These are phyloP conservation scores for Lasius platythorax DNA, from an alignment of 2,888 invertebrate genomes.

Conservation along the genomic window DNA sequence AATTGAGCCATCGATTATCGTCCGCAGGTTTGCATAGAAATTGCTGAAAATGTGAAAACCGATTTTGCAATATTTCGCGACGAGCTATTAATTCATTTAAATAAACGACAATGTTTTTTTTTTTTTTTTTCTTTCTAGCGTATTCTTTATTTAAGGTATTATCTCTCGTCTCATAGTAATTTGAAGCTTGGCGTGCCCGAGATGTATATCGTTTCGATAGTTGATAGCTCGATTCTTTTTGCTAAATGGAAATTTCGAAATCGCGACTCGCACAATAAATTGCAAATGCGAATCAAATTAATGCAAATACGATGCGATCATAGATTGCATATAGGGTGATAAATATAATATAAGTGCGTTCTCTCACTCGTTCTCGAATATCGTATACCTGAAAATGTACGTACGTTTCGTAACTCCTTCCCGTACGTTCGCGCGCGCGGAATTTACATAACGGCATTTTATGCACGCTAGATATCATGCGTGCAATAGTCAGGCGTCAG, in stretches of 20 bases:
- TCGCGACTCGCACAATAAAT: background rate
- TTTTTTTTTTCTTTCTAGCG: background rate
- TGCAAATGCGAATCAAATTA: slow-evolving; percentile 23
- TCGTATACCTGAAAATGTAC: slow-evolving; percentile 27
- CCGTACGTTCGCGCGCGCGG: background rate
- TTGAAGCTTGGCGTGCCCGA: background rate
- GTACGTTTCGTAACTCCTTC: slow-evolving; percentile 27
- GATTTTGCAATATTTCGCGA: slow-evolving; percentile 39
- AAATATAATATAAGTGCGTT: background rate
- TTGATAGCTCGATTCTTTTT: background rate
- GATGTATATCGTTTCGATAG: background rate
- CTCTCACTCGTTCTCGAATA: slow-evolving; percentile 12
- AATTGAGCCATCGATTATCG: slow-evolving; percentile 55
- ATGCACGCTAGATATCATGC: slow-evolving; percentile 42
- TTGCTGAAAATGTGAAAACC: slow-evolving; percentile 29
- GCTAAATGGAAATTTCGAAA: background rate
- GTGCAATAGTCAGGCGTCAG: slow-evolving; percentile 54
- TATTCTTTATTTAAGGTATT: background rate
- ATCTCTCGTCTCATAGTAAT: background rate
- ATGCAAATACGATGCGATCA: slow-evolving; percentile 29
- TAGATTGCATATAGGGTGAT: background rate
- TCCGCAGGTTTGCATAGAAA: slow-evolving; percentile 50
- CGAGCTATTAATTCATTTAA: background rate
- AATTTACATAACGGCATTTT: slow-evolving; percentile 52
- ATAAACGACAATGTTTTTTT: background rate